These are phyloP conservation scores for Orchesella cincta DNA, from an alignment of 1,140 invertebrate genomes.

Conservation along the genomic window DNA sequence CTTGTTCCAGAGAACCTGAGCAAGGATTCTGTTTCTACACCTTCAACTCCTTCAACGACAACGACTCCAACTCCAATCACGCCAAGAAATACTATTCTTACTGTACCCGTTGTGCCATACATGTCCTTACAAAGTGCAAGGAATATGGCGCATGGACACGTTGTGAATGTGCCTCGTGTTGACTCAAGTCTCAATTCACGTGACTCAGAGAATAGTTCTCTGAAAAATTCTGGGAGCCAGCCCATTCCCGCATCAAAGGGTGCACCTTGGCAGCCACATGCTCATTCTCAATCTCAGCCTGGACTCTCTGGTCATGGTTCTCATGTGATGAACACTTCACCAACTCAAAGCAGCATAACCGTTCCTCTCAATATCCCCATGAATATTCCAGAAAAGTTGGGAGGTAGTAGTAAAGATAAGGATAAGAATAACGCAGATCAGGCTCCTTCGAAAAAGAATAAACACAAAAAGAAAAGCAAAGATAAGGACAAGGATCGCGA, in stretches of 20 bases:
- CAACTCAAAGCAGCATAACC: conserved; percentile 35
- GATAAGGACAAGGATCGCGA: conserved; percentile 57
- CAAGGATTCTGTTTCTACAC: conserved; percentile 8
- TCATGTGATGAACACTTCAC: conserved; percentile 44
- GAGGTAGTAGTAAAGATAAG: neutral
- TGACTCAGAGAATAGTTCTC: conserved; percentile 31
- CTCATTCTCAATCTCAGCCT: conserved; percentile 38
- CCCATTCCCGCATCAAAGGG: conserved; percentile 32
- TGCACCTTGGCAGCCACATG: conserved; percentile 50
- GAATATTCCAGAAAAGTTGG: conserved; percentile 1
- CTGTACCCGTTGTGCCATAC: conserved; percentile 47
- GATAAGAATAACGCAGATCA: conserved; percentile 27
- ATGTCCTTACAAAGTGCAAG: conserved; percentile 38
- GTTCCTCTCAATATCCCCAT: conserved; percentile 42
- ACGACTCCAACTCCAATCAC: conserved; percentile 18
- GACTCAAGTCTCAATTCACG: conserved; percentile 30
- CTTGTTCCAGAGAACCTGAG: neutral
- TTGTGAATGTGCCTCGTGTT: conserved; percentile 36
- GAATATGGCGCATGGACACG: conserved; percentile 18
- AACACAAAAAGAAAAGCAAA: conserved; percentile 58
- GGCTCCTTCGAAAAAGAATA: conserved; percentile 53
- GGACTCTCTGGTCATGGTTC: conserved; percentile 31
- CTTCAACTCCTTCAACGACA: conserved; percentile 10
- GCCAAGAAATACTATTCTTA: conserved; percentile 42
- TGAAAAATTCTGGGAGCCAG: conserved; percentile 31